Evolutionary conservation across 2,888 invertebrate genomes (phyloP).

Genomic region (Hypercompe scribonia): DNA sequence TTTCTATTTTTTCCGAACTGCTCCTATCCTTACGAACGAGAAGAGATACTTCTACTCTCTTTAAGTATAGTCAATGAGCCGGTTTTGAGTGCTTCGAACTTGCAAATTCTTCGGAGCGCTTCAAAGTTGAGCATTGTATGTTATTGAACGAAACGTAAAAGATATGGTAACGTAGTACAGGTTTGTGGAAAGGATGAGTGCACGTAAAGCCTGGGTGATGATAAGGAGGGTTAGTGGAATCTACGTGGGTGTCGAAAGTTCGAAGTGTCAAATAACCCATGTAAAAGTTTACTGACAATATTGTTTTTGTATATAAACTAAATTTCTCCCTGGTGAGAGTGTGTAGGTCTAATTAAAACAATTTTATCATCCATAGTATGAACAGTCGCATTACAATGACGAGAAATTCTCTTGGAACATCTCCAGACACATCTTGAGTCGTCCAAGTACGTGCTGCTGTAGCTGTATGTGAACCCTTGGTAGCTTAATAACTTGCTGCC

Average conservation of each 20-base stretch:
- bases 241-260: neutral
- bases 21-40: too few species aligned
- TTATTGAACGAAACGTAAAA: too few species aligned
- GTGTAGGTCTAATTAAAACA: slow-evolving; percentile 5
- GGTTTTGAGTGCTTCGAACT: too few species aligned
- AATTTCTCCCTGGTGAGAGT: slow-evolving; percentile 8
- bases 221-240: too few species aligned
- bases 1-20: too few species aligned
- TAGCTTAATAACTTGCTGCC: slow-evolving; percentile 12
- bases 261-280: neutral
- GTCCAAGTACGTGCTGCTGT: neutral
- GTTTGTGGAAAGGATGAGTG: too few species aligned
- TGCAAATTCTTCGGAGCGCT: too few species aligned
- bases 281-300: neutral
- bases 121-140: too few species aligned
- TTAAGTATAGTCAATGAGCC: too few species aligned
- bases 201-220: too few species aligned
- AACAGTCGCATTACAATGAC: slow-evolving; percentile 5
- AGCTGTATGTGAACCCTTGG: slow-evolving; percentile 15
- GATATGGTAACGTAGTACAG: too few species aligned
- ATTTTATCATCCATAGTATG: neutral
- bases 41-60: too few species aligned
- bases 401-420: slow-evolving; percentile 19
- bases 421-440: slow-evolving; percentile 9
- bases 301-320: neutral